Evolutionary conservation across 2,888 invertebrate species (phyloP).

Genomic region (Acrobasis suavella): DNA sequence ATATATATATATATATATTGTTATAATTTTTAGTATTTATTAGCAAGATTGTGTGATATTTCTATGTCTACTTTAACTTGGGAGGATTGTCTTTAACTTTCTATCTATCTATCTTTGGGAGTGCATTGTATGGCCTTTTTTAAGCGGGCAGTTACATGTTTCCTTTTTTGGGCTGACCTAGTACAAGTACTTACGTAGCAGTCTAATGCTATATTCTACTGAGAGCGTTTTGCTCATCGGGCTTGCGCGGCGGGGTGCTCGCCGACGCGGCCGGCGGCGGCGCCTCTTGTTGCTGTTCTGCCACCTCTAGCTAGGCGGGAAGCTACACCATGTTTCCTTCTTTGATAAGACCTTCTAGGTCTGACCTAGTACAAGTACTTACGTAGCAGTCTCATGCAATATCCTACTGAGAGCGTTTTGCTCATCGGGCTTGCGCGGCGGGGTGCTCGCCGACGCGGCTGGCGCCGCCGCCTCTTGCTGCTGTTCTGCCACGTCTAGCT

Average conservation of each 20-base stretch:
- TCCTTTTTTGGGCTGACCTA: not conserved
- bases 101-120: no score
- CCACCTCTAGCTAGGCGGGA: slow-evolving; percentile 90
- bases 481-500: slow-evolving; percentile 86
- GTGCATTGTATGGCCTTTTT: no score
- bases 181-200: slow-evolving; percentile 89
- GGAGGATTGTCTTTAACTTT: no score
- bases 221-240: slow-evolving; percentile 95
- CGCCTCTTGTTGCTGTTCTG: slow-evolving; percentile 86
- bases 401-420: slow-evolving; percentile 95
- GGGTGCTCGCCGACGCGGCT: slow-evolving; percentile 74
- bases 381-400: slow-evolving; percentile 95
- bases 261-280: slow-evolving; percentile 81
- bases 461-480: slow-evolving; percentile 88
- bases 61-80: no score
- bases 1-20: no score
- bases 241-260: slow-evolving; percentile 88
- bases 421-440: slow-evolving; percentile 93
- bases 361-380: slow-evolving; percentile 57
- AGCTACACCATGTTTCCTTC: no score
- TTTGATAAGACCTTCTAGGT: no score
- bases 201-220: slow-evolving; percentile 95
- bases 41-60: no score
- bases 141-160: no score
- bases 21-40: no score